Evolutionary conservation across 2,888 invertebrate species (phyloP).

Genomic region (Enchytraeus crypticus): DNA sequence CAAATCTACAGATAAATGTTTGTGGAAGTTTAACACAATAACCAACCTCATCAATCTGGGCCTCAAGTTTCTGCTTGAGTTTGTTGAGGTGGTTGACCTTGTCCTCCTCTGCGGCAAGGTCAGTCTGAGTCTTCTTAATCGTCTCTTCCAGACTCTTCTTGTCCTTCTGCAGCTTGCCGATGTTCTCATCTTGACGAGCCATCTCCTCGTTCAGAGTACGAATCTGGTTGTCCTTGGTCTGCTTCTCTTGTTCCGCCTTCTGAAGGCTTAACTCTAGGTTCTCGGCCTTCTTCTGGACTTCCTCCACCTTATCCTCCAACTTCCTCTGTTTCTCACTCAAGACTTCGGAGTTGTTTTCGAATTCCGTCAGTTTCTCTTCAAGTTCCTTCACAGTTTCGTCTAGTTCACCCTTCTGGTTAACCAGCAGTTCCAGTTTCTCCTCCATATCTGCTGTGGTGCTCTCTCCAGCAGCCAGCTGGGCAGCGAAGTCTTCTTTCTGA

Average conservation of each 20-base stretch:
- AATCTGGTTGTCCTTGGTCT: slow-evolving; percentile 97
- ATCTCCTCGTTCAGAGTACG: slow-evolving; percentile 75
- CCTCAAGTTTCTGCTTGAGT: slow-evolving; percentile 96
- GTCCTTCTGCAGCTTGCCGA: slow-evolving; percentile 98
- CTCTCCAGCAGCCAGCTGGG: slow-evolving; percentile 81
- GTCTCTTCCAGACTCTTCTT: slow-evolving; percentile 91
- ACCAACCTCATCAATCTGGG: slow-evolving; percentile 78
- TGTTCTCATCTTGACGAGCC: slow-evolving; percentile 94
- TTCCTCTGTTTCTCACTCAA: slow-evolving; percentile 93
- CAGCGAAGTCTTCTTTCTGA: slow-evolving; percentile 84
- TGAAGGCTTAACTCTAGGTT: slow-evolving; percentile 88
- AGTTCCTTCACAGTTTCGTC: slow-evolving; percentile 89
- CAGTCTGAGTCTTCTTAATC: slow-evolving; percentile 48
- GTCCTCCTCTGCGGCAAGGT: slow-evolving; percentile 80
- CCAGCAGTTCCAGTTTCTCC: slow-evolving; percentile 85
- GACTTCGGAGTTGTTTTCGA: slow-evolving; percentile 92
- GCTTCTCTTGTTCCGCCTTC: slow-evolving; percentile 89
- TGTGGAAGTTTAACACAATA: not conserved
- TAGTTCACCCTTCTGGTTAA: slow-evolving; percentile 82
- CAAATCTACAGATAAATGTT: not conserved
- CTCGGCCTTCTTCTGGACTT: slow-evolving; percentile 94
- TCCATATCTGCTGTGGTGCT: slow-evolving; percentile 81
- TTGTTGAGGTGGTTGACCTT: slow-evolving; percentile 99
- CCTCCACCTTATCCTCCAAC: slow-evolving; percentile 84
- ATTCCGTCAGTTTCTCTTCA: slow-evolving; percentile 90